Evolutionary conservation across 2,113 vertebrate genomes (phyloP), one percentile per base, ranked within the genome.

Genomic region (Gracilinanus agilis): DNA sequence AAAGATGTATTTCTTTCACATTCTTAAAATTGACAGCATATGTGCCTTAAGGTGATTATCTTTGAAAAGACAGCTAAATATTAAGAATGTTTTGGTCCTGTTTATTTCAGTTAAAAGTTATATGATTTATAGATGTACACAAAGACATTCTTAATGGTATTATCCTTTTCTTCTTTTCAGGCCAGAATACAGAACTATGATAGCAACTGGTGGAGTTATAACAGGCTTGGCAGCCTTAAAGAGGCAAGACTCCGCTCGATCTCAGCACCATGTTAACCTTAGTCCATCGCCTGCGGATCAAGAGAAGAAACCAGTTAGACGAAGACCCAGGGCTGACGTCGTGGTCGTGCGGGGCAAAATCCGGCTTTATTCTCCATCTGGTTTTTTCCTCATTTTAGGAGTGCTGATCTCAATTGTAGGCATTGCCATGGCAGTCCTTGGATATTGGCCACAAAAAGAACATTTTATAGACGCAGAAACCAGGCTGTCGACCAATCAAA

Each of bases 201-300:
- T 99, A 96, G 99, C 99, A 95, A 99, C 99, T 0, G 99, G 99
- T 88, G 99, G 99, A 94, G 99, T 99, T 94, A 99, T 99, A 97
- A 99, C 99, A 3, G 99, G 99, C 97, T 99, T 99, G 97, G 99
- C 99, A 8, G 99, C 99, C 98, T 98, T 99, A 92, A 99, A 99
- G 97, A 99, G 99, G 96, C 99, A 99, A 97, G 99, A 99, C 98
- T 99, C 99, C 0, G 98, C 99, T 92, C 99, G 99, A 97, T 99
- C 99, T 16, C 99, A 99, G 97, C 99, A 99, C 61, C 99, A 99
- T 55, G 55, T 99, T 94, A 99, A 98, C 25, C 97, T 96, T 94
- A 98, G 98, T 23, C 96, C 96, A 0, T 97, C 96, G 1, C 98
- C 95, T 89, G 97, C 93, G 93, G 96, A 97, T 53, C 98, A 98